Evolutionary conservation across 1,140 invertebrate species (phyloP), one percentile per base, ranked within the genome.

Genomic region (Bombus confusus): DNA sequence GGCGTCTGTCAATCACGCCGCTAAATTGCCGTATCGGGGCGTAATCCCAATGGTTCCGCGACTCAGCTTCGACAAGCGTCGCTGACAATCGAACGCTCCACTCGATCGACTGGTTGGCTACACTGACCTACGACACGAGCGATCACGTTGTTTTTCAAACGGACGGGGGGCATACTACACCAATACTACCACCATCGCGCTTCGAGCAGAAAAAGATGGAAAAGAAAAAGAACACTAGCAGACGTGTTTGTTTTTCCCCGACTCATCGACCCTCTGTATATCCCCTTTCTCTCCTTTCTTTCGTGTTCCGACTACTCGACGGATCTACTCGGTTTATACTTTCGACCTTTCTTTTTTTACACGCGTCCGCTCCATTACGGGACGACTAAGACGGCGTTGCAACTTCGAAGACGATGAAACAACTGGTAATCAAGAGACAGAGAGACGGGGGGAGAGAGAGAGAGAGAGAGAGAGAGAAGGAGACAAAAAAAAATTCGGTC

Each of bases 1-100:
- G 64, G n/a, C 79, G 87, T 82, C 88, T 80, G 87, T 90, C 87
- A 68, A 85, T 90, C 87, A 81, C 87, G 59, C 39, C n/a, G 74
- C 69, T 89, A 89, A 90, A 89, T 90, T 87, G 85, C 57, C 81
- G 62, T 37, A 69, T 68, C 39, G 69, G 59, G 52, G 41, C 68
- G 85, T 57, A 90, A 87, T 85, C 80, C 80, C 74, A 62, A 6
- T 41, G 68, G 71, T 34, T 74, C 59, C 72, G 41, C 81, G 66
- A 79, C 80, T 89, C 87, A 34, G 22, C 34, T 62, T 41, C 52
- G 76, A 68, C 81, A 41, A 62, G 68, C 72, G 59, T 66, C n/a
- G 59, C 68, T 71, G 74, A 81, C 88, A 75, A 87, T 90, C 88
- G 78, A 78, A 57, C 76, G 66, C 52, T 69, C 12, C 73, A 12